phyloP scores from a whole-genome alignment of 2,888 invertebrate genomes.

The Pseudococcus longispinus region DNA sequence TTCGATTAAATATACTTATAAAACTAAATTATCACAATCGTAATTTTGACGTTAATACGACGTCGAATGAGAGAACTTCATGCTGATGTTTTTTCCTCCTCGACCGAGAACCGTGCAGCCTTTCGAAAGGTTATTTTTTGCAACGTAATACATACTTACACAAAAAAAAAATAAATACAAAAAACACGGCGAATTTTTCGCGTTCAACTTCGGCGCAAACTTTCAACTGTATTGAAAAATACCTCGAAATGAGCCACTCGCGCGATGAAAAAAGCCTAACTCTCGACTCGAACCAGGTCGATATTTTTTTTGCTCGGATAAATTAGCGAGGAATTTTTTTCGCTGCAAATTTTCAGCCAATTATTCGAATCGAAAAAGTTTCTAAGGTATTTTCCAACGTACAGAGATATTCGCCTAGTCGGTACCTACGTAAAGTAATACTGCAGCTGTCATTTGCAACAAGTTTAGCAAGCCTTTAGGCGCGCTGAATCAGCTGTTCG shows the following conservation, averaged over 20 bases:
- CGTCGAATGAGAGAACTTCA: slow-evolving; percentile 14
- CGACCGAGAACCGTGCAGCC: not conserved
- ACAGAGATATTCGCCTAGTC: not conserved
- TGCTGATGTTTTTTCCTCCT: not conserved
- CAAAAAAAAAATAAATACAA: not conserved
- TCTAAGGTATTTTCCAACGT: not conserved
- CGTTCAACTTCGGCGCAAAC: not conserved
- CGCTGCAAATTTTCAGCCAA: not conserved
- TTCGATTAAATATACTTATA: slow-evolving; percentile 26
- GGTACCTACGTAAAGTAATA: not conserved
- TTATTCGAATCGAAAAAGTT: not conserved
- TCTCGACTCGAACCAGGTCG: not conserved
- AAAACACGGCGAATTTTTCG: not conserved
- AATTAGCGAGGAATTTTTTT: not conserved
- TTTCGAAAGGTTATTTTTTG: not conserved
- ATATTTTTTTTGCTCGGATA: not conserved
- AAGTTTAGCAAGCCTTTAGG: not conserved
- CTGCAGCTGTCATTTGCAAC: not conserved
- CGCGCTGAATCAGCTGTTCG: not conserved
- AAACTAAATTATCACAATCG: slow-evolving; percentile 39
- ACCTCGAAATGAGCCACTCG: not conserved
- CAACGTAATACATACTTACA: not conserved
- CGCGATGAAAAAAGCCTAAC: not conserved
- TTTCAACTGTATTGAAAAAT: not conserved
- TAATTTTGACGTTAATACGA: slow-evolving; percentile 32